Evolutionary conservation across 1,140 invertebrate genomes (phyloP), one percentile per base, ranked within the genome.

Genomic region (Pteromalus puparum): DNA sequence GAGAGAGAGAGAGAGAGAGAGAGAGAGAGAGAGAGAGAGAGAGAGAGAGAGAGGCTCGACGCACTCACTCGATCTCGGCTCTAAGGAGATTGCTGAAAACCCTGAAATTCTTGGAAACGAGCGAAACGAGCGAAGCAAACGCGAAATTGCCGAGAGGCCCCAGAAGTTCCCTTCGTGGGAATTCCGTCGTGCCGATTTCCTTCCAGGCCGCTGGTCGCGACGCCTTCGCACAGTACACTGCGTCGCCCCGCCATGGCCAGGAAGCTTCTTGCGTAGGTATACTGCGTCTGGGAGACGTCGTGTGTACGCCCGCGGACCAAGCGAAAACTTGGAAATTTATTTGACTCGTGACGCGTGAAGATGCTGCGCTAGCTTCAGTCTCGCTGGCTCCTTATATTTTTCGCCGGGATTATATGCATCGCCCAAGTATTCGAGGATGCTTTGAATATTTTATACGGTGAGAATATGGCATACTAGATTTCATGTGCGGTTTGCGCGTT

Each of bases 291-390:
- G 21, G 5, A 61, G 15, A 61, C 38, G 38, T 65, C 61, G 21
- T 18, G 61, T 24, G 73, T 75, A 75, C 53, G 21, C 21, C 28
- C 38, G 30, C 9, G 10, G 21, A 75, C 9, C 30, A 3, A 42
- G 38, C 3, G 78, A 80, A 80, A 80, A 80, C 28, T 80, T 80
- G n/a, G 78, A 80, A 80, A 80, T 80, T 80, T 80, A 80, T 68
- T 80, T 38, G 78, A 80, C 61, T 61, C 78, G 9, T 26, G 65
- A 46, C 72, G 85, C 76, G 81, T 78, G 73, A 79, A 83, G 48
- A 77, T n/a, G 81, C 81, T 84, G 48, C 85, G 72, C 87, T 61
- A 21, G 4, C 18, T 61, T 21, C 53, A 21, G 18, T 61, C 53
- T 61, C 5, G 53, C 21, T 61, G 3, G 18, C 18, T 73, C 30